Evolutionary conservation across 2,888 invertebrate species (phyloP).

Genomic region (Dascillus cervinus): DNA sequence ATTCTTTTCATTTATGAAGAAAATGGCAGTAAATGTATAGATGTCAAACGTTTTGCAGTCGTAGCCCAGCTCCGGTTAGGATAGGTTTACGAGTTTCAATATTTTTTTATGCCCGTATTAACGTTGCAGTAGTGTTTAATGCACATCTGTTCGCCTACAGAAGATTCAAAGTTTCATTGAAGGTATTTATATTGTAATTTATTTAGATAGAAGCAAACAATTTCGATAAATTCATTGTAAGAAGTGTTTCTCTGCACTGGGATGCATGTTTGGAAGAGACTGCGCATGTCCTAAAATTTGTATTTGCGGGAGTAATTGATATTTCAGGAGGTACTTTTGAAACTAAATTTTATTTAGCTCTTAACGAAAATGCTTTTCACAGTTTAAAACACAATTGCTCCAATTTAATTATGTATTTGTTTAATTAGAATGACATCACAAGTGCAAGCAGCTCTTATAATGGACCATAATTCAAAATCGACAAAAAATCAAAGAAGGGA

Average conservation of each 20-base stretch:
- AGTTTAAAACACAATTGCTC: not conserved
- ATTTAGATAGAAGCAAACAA: conserved; percentile 16
- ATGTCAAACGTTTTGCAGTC: conserved; percentile 35
- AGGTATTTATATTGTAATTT: no score
- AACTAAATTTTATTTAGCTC: no score
- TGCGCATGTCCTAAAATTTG: conserved; percentile 27
- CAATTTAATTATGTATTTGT: not conserved
- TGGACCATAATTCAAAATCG: conserved; percentile 7
- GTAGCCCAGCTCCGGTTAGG: no score
- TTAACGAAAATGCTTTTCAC: not conserved
- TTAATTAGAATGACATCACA: conserved; percentile 7
- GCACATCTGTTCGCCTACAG: no score
- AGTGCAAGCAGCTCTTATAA: conserved; percentile 8
- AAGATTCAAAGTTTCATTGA: no score
- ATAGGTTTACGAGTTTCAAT: no score
- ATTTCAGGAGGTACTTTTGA: no score
- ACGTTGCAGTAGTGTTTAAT: no score
- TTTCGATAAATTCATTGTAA: conserved; percentile 19
- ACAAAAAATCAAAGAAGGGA: conserved; percentile 7
- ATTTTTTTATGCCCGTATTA: no score
- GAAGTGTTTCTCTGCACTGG: conserved; percentile 29
- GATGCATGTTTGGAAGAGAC: conserved; percentile 29
- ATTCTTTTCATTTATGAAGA: conserved; percentile 12
- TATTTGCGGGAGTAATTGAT: conserved; percentile 29
- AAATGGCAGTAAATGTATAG: conserved; percentile 26